These are phyloP conservation scores for Phaedon cochleariae DNA, from an alignment of 2,888 invertebrate species.

Conservation along the genomic window DNA sequence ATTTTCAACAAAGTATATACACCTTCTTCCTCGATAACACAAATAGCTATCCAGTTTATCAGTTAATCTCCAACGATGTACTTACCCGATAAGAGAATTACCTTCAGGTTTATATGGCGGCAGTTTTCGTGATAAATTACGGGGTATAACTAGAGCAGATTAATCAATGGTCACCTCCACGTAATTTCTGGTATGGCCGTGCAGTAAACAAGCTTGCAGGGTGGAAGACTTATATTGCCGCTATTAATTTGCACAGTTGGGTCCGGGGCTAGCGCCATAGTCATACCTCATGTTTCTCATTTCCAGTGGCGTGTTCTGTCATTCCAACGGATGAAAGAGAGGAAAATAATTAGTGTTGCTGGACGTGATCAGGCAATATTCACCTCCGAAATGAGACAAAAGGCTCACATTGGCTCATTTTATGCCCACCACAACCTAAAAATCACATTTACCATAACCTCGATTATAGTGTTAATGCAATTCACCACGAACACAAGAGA, in stretches of 20 bases:
- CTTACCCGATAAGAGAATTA: constrained; percentile 33
- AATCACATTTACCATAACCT: too few relatives aligned
- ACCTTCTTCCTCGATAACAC: too few relatives aligned
- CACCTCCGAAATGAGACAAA: too few relatives aligned
- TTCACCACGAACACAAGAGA: too few relatives aligned
- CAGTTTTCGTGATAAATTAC: constrained; percentile 49
- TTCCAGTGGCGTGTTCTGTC: constrained; percentile 38
- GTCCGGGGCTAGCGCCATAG: constrained; percentile 41
- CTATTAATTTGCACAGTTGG: constrained; percentile 59
- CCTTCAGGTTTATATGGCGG: constrained; percentile 37
- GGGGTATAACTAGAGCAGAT: constrained; percentile 54
- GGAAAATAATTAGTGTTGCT: background rate
- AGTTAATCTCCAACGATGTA: constrained; percentile 14
- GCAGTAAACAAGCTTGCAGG: constrained; percentile 58
- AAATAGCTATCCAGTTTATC: background rate
- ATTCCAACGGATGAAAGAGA: background rate
- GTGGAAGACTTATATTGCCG: constrained; percentile 62
- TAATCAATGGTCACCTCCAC: constrained; percentile 58
- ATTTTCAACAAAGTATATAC: too few relatives aligned
- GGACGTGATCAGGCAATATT: too few relatives aligned
- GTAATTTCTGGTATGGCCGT: constrained; percentile 54
- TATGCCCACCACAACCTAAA: too few relatives aligned
- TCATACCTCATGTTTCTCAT: constrained; percentile 55
- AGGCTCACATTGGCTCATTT: too few relatives aligned
- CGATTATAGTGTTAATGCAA: too few relatives aligned